A percentile compares a stretch with the other conserved stretches of the same genome.
phyloP scores from a whole-genome alignment of 2,797 vertebrate species.

The Onychomys leucogaster region DNA sequence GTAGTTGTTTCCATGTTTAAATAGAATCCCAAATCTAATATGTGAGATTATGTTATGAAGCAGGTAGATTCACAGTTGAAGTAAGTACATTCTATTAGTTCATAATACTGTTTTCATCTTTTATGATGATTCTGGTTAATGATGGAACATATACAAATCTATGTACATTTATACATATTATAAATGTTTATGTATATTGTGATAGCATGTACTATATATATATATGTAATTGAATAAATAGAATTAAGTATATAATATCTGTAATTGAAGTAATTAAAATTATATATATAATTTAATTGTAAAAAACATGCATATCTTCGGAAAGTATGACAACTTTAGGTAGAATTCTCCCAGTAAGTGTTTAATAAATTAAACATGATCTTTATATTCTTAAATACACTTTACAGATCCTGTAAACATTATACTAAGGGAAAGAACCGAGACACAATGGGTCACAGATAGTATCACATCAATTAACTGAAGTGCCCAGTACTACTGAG shows the following conservation, averaged over 20 bases:
- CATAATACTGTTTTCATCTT: not conserved
- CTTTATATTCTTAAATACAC: not conserved
- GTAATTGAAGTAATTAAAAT: no score
- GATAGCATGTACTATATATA: not conserved
- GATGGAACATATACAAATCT: not conserved
- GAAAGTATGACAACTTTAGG: not conserved
- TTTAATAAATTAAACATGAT: not conserved
- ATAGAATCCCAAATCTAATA: not conserved
- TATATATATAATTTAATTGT: not conserved
- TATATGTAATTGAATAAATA: no score
- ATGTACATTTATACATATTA: not conserved
- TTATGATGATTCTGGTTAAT: not conserved
- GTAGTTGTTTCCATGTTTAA: not conserved
- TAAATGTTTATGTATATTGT: not conserved
- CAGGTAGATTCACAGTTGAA: not conserved
- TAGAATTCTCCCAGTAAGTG: conserved; percentile 8
- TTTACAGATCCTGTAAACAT: not conserved
- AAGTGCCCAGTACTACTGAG: not conserved
- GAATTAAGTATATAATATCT: no score
- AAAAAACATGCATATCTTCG: not conserved
- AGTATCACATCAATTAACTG: not conserved
- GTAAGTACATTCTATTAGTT: not conserved
- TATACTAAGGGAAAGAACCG: not conserved
- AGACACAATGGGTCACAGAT: not conserved
- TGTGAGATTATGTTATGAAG: not conserved